These are phyloP conservation scores for Garra rufa DNA, from an alignment of 2,113 vertebrate genomes.

Conservation along the genomic window DNA sequence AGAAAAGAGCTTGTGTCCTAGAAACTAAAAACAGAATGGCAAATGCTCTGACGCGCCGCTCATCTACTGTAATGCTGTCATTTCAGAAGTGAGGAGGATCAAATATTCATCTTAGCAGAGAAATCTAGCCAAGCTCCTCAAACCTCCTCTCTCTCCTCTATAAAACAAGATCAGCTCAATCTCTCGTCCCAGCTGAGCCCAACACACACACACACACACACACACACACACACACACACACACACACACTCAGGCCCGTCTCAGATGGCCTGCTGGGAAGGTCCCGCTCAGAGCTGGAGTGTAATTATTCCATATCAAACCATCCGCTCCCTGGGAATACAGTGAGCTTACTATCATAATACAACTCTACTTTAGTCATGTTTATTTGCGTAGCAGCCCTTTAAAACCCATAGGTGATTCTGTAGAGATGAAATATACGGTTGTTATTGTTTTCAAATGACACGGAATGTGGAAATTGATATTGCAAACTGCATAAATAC, in stretches of 20 bases:
- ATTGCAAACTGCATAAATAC: too few species aligned
- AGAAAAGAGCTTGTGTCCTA: slow-evolving; percentile 47
- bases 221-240: not conserved
- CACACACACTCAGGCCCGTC: not conserved
- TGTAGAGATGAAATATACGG: not conserved
- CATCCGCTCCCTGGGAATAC: not conserved
- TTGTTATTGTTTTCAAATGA: not conserved
- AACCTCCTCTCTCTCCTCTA: not conserved
- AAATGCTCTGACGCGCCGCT: slow-evolving; percentile 44
- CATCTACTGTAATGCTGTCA: slow-evolving; percentile 48
- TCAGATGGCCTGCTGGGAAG: slow-evolving; percentile 31
- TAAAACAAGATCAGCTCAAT: slow-evolving; percentile 26
- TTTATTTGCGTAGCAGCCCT: not conserved
- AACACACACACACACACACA: not conserved
- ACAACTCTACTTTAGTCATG: not conserved
- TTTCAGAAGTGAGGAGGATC: slow-evolving; percentile 29
- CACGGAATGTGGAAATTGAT: not conserved
- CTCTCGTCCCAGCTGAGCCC: slow-evolving; percentile 14
- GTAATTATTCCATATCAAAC: slow-evolving; percentile 35
- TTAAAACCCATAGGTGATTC: not conserved
- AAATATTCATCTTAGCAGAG: slow-evolving; percentile 51
- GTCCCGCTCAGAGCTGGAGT: slow-evolving; percentile 27
- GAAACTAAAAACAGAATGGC: slow-evolving; percentile 58
- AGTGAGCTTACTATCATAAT: not conserved
- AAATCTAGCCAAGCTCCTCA: slow-evolving; percentile 42